Evolutionary conservation across 2,113 vertebrate species (phyloP), one percentile per base, ranked within the genome.

Genomic region (Mus pahari): DNA sequence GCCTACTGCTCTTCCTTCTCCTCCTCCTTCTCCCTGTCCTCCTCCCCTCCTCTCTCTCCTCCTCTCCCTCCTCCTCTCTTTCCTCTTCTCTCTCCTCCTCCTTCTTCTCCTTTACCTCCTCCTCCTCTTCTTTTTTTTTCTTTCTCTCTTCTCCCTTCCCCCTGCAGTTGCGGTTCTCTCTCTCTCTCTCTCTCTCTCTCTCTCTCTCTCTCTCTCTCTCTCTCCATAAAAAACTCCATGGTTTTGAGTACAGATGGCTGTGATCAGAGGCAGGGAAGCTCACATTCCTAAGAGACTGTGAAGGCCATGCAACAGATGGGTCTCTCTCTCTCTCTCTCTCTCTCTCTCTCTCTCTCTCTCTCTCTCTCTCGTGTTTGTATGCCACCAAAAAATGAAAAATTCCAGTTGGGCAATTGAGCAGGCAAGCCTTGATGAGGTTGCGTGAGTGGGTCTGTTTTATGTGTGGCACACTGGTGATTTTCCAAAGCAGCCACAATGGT

Each of bases 401-500:
- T 60, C 77, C 60, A 89, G 17, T 16, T 16, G 26, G 28, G 22
- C 62, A 68, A 48, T 36, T 71, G 82, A 94, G 48, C 36, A 26
- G 94, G 42, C 22, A 90, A 86, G 78, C 71, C 28, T 84, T 33
- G 28, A 13, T 45, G 58, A 17, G 48, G 39, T 79, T 84, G 48
- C 53, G 73, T 89, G 62, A 89, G 90, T 73, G 22, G 17, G 19
- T 48, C 22, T 91, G 62, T 62, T 64, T 48, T 31, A 10, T 71
- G 39, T 78, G 45, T 66, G 33, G 64, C 94, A 62, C 20, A n/a
- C 39, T 31, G 70, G 87, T 28, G 83, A 89, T 66, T 90, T 94
- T 89, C 73, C 82, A 74, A 26, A 75, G 74, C 70, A 91, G 31
- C 4, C 39, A 89, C 60, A 3, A n/a, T 53, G 48, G 77, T 79